A percentile compares a stretch with the other conserved stretches of the same genome.
Conservation (phyloP, 2,888 invertebrate species). For the Icerya purchasi region DNA sequence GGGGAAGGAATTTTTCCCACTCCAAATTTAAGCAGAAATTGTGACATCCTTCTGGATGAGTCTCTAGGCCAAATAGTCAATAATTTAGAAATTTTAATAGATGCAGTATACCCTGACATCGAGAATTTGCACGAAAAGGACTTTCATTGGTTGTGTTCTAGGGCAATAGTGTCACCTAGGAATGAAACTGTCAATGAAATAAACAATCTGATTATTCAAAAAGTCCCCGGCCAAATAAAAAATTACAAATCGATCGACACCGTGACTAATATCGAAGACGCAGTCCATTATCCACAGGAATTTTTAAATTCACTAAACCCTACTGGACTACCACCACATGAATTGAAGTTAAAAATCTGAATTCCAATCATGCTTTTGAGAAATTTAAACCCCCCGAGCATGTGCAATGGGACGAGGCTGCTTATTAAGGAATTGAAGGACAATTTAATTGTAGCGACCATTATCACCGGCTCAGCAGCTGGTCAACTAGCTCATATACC, state of each 20-base stretch:
- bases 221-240: background rate
- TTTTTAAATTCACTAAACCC: background rate
- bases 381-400: background rate
- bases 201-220: conserved; percentile 1
- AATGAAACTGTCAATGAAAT: background rate
- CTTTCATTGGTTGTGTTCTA: background rate
- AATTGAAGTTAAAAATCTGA: conserved; percentile 1
- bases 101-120: too few relatives aligned
- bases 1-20: background rate
- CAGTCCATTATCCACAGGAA: background rate
- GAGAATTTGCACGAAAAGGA: background rate
- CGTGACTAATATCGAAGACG: background rate
- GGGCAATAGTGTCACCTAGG: background rate
- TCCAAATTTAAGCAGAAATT: too few relatives aligned
- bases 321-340: background rate
- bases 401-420: conserved; percentile 2
- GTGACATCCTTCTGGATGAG: too few relatives aligned
- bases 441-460: conserved; percentile 6
- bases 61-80: background rate
- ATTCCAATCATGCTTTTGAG: conserved; percentile 3
- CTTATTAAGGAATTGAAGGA: conserved; percentile 2
- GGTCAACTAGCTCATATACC: background rate
- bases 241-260: background rate
- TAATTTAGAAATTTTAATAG: background rate
- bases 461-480: too few relatives aligned